Percentiles rank a stretch among this genome's conserved stretches.
Evolutionary conservation across 2,888 invertebrate genomes (phyloP).

Genomic region (Apomyelois bistriatella): DNA sequence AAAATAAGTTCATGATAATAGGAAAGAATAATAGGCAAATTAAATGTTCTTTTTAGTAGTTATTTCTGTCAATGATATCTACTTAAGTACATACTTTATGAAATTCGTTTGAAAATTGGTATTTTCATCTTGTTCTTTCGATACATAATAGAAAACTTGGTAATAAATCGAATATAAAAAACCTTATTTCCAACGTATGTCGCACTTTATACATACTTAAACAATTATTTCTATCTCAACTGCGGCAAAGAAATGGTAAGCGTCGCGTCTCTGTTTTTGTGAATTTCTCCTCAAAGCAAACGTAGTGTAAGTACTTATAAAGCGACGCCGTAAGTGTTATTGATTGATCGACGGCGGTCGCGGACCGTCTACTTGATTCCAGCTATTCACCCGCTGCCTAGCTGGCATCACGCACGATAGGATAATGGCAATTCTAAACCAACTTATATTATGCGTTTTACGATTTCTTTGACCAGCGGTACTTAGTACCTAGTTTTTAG

Average conservation of each 20-base stretch:
- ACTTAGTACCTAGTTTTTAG: background rate
- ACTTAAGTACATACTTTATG: too few species aligned
- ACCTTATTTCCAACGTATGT: too few species aligned
- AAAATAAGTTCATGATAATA: too few species aligned
- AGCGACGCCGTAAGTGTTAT: conserved; percentile 17
- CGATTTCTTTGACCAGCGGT: background rate
- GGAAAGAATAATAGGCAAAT: too few species aligned
- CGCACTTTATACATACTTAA: background rate
- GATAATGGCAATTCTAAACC: background rate
- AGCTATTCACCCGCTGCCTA: conserved; percentile 8
- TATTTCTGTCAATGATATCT: too few species aligned
- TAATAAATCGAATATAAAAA: too few species aligned
- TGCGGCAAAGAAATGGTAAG: background rate
- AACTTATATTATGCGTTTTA: background rate
- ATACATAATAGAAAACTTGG: too few species aligned
- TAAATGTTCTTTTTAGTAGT: too few species aligned
- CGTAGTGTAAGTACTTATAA: conserved; percentile 13
- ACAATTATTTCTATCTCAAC: background rate
- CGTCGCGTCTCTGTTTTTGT: conserved; percentile 10
- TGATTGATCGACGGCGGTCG: conserved; percentile 22
- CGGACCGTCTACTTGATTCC: conserved; percentile 17
- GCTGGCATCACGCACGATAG: conserved; percentile 1
- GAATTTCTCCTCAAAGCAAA: conserved; percentile 9
- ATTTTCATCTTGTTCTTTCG: too few species aligned
- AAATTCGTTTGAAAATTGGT: too few species aligned